Evolutionary conservation across 2,113 vertebrate species (phyloP).

Genomic region (Speoplatyrhinus poulsoni): DNA sequence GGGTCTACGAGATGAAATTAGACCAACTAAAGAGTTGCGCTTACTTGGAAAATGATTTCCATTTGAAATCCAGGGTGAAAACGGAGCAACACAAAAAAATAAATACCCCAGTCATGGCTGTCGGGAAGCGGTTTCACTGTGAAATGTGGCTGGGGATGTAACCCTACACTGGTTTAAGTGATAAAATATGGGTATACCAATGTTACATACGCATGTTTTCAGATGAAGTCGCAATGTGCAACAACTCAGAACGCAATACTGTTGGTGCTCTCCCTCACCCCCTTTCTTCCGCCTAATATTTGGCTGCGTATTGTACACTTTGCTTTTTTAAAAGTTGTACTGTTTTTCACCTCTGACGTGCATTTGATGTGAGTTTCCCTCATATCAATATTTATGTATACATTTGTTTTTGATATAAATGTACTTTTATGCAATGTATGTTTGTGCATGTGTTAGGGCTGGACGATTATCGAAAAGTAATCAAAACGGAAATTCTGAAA

Average conservation of each 20-base stretch:
- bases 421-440: no score
- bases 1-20: conserved; percentile 53
- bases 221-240: conserved; percentile 46
- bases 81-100: conserved; percentile 41
- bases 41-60: conserved; percentile 64
- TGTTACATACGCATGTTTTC: conserved; percentile 50
- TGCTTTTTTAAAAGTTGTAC: background rate
- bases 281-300: background rate
- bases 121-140: conserved; percentile 31
- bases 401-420: no score
- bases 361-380: no score
- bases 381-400: no score
- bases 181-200: conserved; percentile 58
- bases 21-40: conserved; percentile 43
- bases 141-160: conserved; percentile 42
- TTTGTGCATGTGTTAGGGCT: no score
- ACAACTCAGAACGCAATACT: conserved; percentile 41
- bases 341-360: background rate
- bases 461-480: no score
- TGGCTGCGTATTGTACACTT: background rate
- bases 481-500: no score
- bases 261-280: conserved; percentile 12
- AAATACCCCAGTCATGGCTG: conserved; percentile 48
- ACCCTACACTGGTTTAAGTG: conserved; percentile 51
- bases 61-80: conserved; percentile 61